Evolutionary conservation across 2,113 vertebrate genomes (phyloP).

Genomic region (Chaenogobius annularis): DNA sequence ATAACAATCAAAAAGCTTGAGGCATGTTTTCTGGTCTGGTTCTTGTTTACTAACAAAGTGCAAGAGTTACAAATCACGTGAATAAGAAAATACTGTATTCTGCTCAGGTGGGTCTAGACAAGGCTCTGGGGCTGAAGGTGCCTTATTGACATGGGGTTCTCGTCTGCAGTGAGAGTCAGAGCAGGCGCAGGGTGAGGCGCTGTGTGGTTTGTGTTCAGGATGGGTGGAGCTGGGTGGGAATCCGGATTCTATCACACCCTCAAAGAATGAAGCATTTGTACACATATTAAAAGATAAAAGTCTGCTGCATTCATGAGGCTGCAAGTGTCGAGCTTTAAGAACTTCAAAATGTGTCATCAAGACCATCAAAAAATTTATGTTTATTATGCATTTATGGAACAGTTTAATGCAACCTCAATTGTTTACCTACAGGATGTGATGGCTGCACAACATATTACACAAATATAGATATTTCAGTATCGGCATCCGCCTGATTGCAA

Average conservation of each 20-base stretch:
- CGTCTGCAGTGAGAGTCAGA: constrained; percentile 37
- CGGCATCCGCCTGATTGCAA: no score
- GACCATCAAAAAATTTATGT: neutral
- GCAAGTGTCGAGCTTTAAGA: neutral
- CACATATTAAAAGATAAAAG: constrained; percentile 35
- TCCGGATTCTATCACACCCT: constrained; percentile 26
- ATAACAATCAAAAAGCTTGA: no score
- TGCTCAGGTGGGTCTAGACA: neutral
- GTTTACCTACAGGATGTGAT: neutral
- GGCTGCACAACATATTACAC: neutral
- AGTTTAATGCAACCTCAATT: neutral
- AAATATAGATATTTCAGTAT: neutral
- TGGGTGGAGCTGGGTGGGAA: constrained; percentile 55
- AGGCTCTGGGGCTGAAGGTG: constrained; percentile 11
- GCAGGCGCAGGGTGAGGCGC: constrained; percentile 8
- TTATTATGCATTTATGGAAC: neutral
- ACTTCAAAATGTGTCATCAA: neutral
- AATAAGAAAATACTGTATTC: neutral
- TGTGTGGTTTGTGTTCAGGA: constrained; percentile 51
- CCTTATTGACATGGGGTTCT: constrained; percentile 43
- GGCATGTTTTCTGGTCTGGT: no score
- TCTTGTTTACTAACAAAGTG: no score
- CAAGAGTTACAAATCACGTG: neutral
- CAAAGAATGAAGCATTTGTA: constrained; percentile 35
- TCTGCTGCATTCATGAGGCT: neutral